Evolutionary conservation across 2,888 invertebrate species (phyloP).

Genomic region (Volucella zonaria): DNA sequence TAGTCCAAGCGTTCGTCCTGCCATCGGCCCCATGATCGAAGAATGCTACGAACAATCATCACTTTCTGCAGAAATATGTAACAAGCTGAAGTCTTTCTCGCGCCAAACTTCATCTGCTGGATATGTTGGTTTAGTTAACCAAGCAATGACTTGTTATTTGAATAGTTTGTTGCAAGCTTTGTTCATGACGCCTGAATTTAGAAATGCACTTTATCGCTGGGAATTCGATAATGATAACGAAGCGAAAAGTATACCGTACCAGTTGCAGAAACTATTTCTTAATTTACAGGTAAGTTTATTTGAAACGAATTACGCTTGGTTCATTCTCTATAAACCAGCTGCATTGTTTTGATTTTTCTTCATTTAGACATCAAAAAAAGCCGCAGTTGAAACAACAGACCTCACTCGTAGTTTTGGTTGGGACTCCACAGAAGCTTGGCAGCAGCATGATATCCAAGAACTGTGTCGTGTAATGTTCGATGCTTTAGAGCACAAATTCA

Average conservation of each 20-base stretch:
- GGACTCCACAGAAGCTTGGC: conserved; percentile 95
- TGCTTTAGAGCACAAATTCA: conserved; percentile 92
- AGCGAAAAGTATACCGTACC: conserved; percentile 90
- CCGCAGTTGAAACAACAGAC: conserved; percentile 93
- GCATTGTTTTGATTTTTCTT: background rate
- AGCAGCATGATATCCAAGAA: conserved; percentile 96
- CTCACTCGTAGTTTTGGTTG: conserved; percentile 94
- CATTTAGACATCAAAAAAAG: conserved; percentile 88
- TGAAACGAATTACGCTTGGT: background rate
- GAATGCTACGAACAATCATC: conserved; percentile 62
- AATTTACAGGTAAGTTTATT: conserved; percentile 86
- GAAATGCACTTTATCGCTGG: conserved; percentile 94
- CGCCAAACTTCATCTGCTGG: conserved; percentile 68
- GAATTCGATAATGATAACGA: conserved; percentile 89
- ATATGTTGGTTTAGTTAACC: conserved; percentile 92
- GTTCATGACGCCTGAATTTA: conserved; percentile 95
- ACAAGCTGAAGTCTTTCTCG: conserved; percentile 43
- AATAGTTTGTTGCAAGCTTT: conserved; percentile 94
- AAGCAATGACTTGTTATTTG: conserved; percentile 96
- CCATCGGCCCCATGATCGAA: conserved; percentile 64
- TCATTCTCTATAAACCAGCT: background rate
- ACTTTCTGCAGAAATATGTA: conserved; percentile 52
- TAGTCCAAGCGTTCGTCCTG: conserved; percentile 57
- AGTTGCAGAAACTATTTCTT: conserved; percentile 92
- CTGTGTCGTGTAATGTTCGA: conserved; percentile 95